Base-by-base conservation (phyloP, 2,797 vertebrate genomes). In the Decapterus maruadsi region DNA sequence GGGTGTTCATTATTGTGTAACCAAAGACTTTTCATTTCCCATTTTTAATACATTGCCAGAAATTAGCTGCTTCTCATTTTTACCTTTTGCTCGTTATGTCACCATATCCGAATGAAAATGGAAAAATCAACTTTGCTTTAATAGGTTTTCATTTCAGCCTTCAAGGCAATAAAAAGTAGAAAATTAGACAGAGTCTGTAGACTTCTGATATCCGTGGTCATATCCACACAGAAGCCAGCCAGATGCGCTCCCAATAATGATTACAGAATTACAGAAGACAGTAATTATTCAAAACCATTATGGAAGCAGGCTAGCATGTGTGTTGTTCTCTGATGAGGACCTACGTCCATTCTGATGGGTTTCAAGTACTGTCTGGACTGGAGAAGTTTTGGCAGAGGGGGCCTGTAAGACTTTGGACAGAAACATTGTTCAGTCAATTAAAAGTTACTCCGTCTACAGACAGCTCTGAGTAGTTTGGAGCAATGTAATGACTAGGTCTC, bases 231-330 rank as follows among this genome's bases (percentile, higher is more conserved):
- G 63, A 71, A 62, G 69, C 58, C 71, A 68, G 73, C 48, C 79
- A 72, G 56, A 84, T 82, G 71, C 63, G 82, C 77, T 72, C 67
- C 65, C 71, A 80, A 42, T 59, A 51, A 68, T 81, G 85, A 90
- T 84, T 88, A 85, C 68, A 76, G 82, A 83, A 86, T 81, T 74
- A 84, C 50, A 66, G 81, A 83, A 79, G 87, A 89, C 77, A 51
- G 80, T 76, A 89, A 92, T 93, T 92, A 90, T 87, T 88, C 86
- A 75, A 46, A 78, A 79, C 56, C 68, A 57, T 80, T 78, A 80
- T 0, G 62, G 68, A 55, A 75, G 75, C 78, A 68, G 77, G 59
- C 70, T 7, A 73, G 63, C 64, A 40, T 22, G 56, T 75, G 78
- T 67, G 77, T 36, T 67, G 68, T 26, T 56, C 68, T 72, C 61